phyloP scores from a whole-genome alignment of 2,113 vertebrate genomes.

The Ameiurus melas region DNA sequence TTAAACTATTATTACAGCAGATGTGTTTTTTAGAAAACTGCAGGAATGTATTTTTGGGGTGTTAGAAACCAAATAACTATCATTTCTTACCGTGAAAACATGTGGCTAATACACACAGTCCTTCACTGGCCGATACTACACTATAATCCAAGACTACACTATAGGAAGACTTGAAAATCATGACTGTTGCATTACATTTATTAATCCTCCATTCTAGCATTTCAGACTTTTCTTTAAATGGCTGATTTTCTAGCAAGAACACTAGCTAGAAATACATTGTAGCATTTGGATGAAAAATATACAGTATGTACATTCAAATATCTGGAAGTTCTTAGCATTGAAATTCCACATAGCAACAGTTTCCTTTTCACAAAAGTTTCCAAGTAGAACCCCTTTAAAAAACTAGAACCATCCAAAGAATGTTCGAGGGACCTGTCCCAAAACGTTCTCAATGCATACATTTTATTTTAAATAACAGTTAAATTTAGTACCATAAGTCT shows the following conservation, averaged over 20 bases:
- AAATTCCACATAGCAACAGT: neutral
- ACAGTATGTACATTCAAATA: neutral
- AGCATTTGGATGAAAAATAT: neutral
- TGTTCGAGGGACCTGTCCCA: too few relatives aligned
- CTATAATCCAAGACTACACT: neutral
- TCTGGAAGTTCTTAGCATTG: neutral
- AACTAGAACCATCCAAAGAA: neutral
- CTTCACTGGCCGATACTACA: too few relatives aligned
- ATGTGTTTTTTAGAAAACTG: neutral
- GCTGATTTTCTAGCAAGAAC: neutral
- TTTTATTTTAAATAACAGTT: neutral
- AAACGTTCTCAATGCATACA: neutral
- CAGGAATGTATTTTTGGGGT: too few relatives aligned
- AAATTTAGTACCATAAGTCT: neutral
- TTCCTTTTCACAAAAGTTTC: neutral
- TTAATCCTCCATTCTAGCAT: neutral
- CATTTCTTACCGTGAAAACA: neutral
- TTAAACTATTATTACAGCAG: neutral
- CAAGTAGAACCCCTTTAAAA: neutral
- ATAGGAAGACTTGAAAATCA: neutral
- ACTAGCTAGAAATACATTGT: neutral
- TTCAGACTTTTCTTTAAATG: neutral
- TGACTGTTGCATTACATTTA: neutral
- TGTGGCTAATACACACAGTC: neutral
- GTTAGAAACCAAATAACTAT: neutral